A percentile compares a stretch with the other conserved stretches of the same genome.
Evolutionary conservation across 92 coral and sea anemone genomes (phyloP).

Genomic region (Epizoanthus stellaris): DNA sequence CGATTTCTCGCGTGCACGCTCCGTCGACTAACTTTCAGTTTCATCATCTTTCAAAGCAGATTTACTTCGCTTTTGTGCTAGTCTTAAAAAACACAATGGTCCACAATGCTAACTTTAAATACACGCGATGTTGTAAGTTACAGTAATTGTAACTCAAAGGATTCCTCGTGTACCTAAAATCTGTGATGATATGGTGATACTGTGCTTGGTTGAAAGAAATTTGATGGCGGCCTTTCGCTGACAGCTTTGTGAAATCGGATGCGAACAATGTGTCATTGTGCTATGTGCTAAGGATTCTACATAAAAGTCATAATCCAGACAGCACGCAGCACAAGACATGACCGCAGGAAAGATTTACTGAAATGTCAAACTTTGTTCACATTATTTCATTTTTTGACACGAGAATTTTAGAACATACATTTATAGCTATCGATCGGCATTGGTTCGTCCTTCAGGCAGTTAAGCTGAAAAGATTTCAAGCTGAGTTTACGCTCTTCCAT

Average conservation of each 20-base stretch:
- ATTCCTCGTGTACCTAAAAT: not conserved
- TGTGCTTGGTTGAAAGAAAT: not conserved
- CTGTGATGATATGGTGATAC: not conserved
- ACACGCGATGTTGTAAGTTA: not conserved
- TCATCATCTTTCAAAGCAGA: slow-evolving; percentile 23
- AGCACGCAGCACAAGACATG: not conserved
- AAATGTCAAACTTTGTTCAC: no score
- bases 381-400: no score
- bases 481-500: no score
- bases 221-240: slow-evolving; percentile 7
- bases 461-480: no score
- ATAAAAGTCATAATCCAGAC: not conserved
- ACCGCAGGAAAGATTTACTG: not conserved
- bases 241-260: slow-evolving; percentile 20
- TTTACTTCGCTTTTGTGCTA: not conserved
- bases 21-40: not conserved
- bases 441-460: no score
- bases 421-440: no score
- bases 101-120: not conserved
- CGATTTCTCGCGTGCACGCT: slow-evolving; percentile 17
- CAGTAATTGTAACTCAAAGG: not conserved
- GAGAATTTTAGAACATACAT: no score
- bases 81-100: not conserved
- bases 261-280: slow-evolving; percentile 38
- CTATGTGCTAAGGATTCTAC: not conserved